phyloP scores from a whole-genome alignment of 2,797 vertebrate species.

The Esox masquinongy region DNA sequence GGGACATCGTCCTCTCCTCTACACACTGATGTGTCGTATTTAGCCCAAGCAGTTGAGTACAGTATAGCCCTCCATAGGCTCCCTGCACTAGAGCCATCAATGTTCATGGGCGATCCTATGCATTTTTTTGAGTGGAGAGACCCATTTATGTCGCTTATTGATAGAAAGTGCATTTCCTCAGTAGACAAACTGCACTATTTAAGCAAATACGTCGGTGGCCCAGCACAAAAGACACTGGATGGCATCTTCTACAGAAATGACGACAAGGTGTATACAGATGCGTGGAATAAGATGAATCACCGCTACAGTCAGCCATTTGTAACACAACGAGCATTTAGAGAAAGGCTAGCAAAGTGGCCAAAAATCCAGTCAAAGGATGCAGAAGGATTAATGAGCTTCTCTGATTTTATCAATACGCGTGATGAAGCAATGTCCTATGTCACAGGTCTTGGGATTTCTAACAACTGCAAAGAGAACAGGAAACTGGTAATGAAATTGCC shows the following conservation, averaged over 20 bases:
- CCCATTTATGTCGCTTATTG: conserved; percentile 19
- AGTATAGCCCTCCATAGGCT: conserved; percentile 27
- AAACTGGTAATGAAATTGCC: conserved; percentile 23
- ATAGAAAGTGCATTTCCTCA: neutral
- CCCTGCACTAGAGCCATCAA: conserved; percentile 8
- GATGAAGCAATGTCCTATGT: conserved; percentile 22
- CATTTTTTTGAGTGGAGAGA: conserved; percentile 28
- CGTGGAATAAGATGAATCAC: conserved; percentile 23
- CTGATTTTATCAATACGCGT: conserved; percentile 21
- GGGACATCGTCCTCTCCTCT: no score
- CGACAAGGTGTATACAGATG: conserved; percentile 26
- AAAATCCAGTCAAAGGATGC: conserved; percentile 27
- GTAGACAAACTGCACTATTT: no score
- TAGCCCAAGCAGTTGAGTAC: conserved; percentile 22
- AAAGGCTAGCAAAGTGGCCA: conserved; percentile 38
- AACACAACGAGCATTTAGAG: conserved; percentile 28
- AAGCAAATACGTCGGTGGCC: no score
- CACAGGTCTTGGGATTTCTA: conserved; percentile 20
- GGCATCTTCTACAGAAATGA: conserved; percentile 29
- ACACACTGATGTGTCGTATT: neutral
- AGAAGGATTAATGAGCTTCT: conserved; percentile 10
- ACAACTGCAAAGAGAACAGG: conserved; percentile 32
- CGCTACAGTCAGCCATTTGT: conserved; percentile 14
- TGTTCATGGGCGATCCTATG: conserved; percentile 28
- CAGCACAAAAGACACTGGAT: conserved; percentile 22